Evolutionary conservation across 2,888 invertebrate genomes (phyloP).

Genomic region (Diaphora mendica): DNA sequence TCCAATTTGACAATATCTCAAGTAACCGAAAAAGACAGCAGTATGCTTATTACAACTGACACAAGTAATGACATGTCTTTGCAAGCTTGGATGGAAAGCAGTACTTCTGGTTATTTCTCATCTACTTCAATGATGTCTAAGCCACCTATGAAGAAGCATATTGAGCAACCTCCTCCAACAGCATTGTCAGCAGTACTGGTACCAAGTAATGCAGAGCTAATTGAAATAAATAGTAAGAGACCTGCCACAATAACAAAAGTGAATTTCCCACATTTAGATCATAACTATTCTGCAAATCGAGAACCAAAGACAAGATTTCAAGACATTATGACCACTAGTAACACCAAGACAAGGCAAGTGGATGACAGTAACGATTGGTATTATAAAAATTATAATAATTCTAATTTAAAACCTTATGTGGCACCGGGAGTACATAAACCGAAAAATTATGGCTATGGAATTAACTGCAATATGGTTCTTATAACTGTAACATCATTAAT

Average conservation of each 20-base stretch:
- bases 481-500: slow-evolving; percentile 30
- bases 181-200: slow-evolving; percentile 88
- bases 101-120: slow-evolving; percentile 65
- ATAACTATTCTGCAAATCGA: slow-evolving; percentile 74
- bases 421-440: slow-evolving; percentile 72
- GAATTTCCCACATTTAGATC: slow-evolving; percentile 72
- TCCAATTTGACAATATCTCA: slow-evolving; percentile 79
- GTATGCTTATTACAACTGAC: slow-evolving; percentile 78
- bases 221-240: slow-evolving; percentile 68
- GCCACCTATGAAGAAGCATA: slow-evolving; percentile 69
- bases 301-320: slow-evolving; percentile 79
- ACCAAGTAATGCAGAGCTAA: slow-evolving; percentile 82
- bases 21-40: slow-evolving; percentile 78
- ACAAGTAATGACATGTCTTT: slow-evolving; percentile 78
- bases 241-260: slow-evolving; percentile 82
- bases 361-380: slow-evolving; percentile 93
- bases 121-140: slow-evolving; percentile 65
- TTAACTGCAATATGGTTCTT: slow-evolving; percentile 47
- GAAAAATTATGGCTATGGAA: slow-evolving; percentile 53
- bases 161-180: slow-evolving; percentile 74
- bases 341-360: slow-evolving; percentile 77
- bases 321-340: slow-evolving; percentile 70
- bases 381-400: slow-evolving; percentile 93
- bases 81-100: slow-evolving; percentile 78
- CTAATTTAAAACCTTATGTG: slow-evolving; percentile 80